phyloP scores from a whole-genome alignment of 2,888 invertebrate species.

The Allophyes oxyacanthae region DNA sequence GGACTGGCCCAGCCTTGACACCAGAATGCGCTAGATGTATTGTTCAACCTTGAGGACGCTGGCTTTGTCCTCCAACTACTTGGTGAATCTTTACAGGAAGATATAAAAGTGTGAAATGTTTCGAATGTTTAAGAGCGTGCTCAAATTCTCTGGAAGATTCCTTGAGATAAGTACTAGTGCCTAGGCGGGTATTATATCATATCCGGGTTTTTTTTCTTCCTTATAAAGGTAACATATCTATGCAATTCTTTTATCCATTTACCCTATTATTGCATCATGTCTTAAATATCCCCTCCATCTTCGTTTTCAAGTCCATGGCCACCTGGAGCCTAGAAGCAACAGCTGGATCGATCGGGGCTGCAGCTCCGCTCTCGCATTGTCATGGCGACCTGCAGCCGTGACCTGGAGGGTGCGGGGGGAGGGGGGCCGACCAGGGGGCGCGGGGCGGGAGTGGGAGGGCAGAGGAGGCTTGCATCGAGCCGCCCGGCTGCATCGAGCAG shows the following conservation, averaged over 20 bases:
- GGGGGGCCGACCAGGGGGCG: slow-evolving; percentile 31
- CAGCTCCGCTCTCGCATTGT: slow-evolving; percentile 65
- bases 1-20: slow-evolving; percentile 58
- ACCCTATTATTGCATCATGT: slow-evolving; percentile 8
- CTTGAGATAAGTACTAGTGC: slow-evolving; percentile 14
- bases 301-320: slow-evolving; percentile 69
- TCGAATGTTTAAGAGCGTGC: background rate
- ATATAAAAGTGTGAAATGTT: background rate
- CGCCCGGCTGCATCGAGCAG: slow-evolving; percentile 86
- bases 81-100: slow-evolving; percentile 13
- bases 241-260: slow-evolving; percentile 1
- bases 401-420: slow-evolving; percentile 73
- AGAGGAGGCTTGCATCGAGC: slow-evolving; percentile 79
- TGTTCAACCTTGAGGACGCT: slow-evolving; percentile 44
- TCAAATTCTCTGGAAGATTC: slow-evolving; percentile 8
- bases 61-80: slow-evolving; percentile 33
- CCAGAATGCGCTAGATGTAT: slow-evolving; percentile 52
- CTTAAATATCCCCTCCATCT: slow-evolving; percentile 36
- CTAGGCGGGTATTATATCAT: background rate
- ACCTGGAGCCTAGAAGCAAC: slow-evolving; percentile 76
- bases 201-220: slow-evolving; percentile 12
- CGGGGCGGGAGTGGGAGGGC: slow-evolving; percentile 48
- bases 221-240: background rate
- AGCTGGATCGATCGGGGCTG: slow-evolving; percentile 83
- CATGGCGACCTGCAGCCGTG: slow-evolving; percentile 82